Percentiles rank a stretch among this genome's conserved stretches.
Evolutionary conservation across 1,140 invertebrate genomes (phyloP).

Genomic region (Apis laboriosa): DNA sequence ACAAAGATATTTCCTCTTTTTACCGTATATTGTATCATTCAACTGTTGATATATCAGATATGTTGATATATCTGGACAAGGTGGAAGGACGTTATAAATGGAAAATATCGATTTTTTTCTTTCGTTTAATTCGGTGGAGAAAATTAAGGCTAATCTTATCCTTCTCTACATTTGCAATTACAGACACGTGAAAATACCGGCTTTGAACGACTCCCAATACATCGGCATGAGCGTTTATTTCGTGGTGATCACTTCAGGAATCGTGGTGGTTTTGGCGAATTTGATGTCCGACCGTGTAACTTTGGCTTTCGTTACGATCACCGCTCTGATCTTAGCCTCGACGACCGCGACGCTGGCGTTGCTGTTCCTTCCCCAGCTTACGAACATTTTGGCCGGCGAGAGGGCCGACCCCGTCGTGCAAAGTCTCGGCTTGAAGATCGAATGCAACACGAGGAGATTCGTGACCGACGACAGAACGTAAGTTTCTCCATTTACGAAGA

Average conservation of each 20-base stretch:
- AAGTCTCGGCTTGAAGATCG: constrained; percentile 92
- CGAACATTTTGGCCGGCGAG: constrained; percentile 84
- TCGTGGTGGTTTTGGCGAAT: constrained; percentile 92
- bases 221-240: constrained; percentile 96
- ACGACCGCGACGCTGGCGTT: constrained; percentile 93
- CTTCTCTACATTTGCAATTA: background rate
- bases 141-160: no score
- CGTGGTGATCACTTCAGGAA: constrained; percentile 92
- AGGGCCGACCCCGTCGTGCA: constrained; percentile 91
- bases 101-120: background rate
- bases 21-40: background rate
- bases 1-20: constrained; percentile 31
- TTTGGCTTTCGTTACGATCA: constrained; percentile 91
- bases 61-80: background rate
- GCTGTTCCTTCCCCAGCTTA: constrained; percentile 92
- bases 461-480: constrained; percentile 86
- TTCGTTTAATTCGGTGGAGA: background rate
- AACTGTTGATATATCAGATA: constrained; percentile 2
- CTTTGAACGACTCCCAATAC: constrained; percentile 98
- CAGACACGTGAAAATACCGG: constrained; percentile 97
- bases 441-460: constrained; percentile 92
- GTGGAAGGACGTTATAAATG: background rate
- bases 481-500: constrained; percentile 11
- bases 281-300: constrained; percentile 92
- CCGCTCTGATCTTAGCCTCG: constrained; percentile 90